Evolutionary conservation across 2,888 invertebrate species (phyloP), one percentile per base, ranked within the genome.

Genomic region (Gastrophysa polygoni): DNA sequence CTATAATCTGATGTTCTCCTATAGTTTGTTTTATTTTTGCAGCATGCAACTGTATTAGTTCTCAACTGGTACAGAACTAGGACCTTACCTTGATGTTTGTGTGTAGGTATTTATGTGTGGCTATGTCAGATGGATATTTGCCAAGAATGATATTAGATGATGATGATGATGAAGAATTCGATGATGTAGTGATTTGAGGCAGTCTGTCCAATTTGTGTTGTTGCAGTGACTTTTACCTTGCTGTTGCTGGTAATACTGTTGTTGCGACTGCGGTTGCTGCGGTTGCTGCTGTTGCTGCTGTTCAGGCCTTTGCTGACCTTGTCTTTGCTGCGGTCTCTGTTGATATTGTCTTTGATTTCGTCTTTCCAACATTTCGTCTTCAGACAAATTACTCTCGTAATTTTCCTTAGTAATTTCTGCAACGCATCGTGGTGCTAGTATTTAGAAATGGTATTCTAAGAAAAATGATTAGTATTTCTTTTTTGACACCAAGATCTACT

Each of bases 391-490:
- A 81, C 85, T 86, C 71, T 86, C 85, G 62, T 89, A 89, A 80
- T 88, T 86, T 78, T 93, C 92, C 87, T 92, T 92, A 80, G 91
- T 91, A 82, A 93, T 92, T 86, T 92, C 92, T 84, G 85, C 81
- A 78, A 78, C 73, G 78, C 80, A 79, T 72, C 81, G 81, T 75
- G 80, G 79, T 66, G 80, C 81, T 80, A 80, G 75, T 75, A 72
- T 77, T 77, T 73, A 74, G 72, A 68, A 68, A 68, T 62, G 68
- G 66, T 63, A 62, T 68, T 65, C 68, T 71, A 69, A 68, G 71
- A 69, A 70, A 71, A 69, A 68, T 63, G 69, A 72, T 75, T 75
- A 73, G 73, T 74, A 68, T 66, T 73, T 72, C 68, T 71, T 69
- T 69, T 60, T 65, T 71, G 71, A 75, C 76, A 76, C 73, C 71